These are phyloP conservation scores for Perccottus glenii DNA, from an alignment of 2,113 vertebrate species.

Conservation along the genomic window DNA sequence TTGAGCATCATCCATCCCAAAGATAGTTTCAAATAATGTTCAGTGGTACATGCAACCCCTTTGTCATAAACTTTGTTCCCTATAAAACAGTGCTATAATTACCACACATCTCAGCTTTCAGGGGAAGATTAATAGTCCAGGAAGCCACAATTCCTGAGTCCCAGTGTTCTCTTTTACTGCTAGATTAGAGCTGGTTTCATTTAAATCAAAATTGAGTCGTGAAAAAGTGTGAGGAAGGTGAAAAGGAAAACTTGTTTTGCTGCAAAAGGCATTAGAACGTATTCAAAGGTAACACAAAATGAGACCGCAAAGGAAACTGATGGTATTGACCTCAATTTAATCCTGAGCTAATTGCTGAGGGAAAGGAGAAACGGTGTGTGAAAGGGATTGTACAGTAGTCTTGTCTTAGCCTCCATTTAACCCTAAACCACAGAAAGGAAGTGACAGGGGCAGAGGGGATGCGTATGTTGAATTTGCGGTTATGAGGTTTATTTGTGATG, in stretches of 20 bases:
- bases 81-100: conserved; percentile 47
- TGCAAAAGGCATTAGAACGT: conserved; percentile 32
- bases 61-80: conserved; percentile 8
- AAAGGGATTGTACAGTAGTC: conserved; percentile 1
- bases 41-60: not conserved
- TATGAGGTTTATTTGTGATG: no score
- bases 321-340: conserved; percentile 66
- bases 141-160: conserved; percentile 5
- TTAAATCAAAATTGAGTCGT: conserved; percentile 48
- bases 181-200: conserved; percentile 53
- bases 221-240: conserved; percentile 13
- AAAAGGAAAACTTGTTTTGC: conserved; percentile 34
- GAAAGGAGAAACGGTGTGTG: conserved; percentile 34
- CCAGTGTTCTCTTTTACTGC: conserved; percentile 41
- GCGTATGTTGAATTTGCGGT: no score
- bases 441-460: not conserved
- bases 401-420: conserved; percentile 5
- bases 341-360: conserved; percentile 67
- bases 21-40: not conserved
- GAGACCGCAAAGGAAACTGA: conserved; percentile 4
- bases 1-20: not conserved
- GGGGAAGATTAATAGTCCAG: conserved; percentile 40
- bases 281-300: conserved; percentile 59
- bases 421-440: not conserved
- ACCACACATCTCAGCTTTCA: conserved; percentile 41